Percentiles rank a stretch among this genome's conserved stretches.
phyloP scores from a whole-genome alignment of 2,797 vertebrate species.

The Coracias cyanogaster region DNA sequence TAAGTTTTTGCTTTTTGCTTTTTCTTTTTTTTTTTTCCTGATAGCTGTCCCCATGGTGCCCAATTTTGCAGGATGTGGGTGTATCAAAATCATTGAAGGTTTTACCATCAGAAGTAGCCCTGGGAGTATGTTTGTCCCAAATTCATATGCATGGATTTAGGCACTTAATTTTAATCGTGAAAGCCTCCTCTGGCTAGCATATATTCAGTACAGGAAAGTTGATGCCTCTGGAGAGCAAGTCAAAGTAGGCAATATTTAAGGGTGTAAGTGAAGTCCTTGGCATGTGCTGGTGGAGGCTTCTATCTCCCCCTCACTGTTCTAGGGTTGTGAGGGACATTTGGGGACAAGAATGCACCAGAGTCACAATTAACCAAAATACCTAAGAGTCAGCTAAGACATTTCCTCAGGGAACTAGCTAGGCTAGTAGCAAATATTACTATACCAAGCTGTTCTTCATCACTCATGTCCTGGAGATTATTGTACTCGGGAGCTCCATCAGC shows the following conservation, averaged over 20 bases:
- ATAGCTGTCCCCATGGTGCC: neutral
- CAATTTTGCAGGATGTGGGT: neutral
- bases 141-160: neutral
- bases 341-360: neutral
- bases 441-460: neutral
- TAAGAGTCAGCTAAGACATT: neutral
- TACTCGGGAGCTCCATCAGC: neutral
- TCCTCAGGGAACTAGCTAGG: neutral
- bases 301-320: neutral
- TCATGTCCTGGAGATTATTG: neutral
- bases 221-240: neutral
- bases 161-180: neutral
- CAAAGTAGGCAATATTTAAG: neutral
- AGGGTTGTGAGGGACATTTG: neutral
- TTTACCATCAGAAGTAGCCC: neutral
- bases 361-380: neutral
- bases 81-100: neutral
- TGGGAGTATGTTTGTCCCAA: neutral
- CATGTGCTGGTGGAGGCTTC: neutral
- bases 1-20: neutral
- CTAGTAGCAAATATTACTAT: neutral
- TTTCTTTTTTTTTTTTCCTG: neutral
- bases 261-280: neutral
- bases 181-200: neutral
- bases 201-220: neutral